Evolutionary conservation across 2,113 vertebrate genomes (phyloP).

Genomic region (Asarcornis scutulata): DNA sequence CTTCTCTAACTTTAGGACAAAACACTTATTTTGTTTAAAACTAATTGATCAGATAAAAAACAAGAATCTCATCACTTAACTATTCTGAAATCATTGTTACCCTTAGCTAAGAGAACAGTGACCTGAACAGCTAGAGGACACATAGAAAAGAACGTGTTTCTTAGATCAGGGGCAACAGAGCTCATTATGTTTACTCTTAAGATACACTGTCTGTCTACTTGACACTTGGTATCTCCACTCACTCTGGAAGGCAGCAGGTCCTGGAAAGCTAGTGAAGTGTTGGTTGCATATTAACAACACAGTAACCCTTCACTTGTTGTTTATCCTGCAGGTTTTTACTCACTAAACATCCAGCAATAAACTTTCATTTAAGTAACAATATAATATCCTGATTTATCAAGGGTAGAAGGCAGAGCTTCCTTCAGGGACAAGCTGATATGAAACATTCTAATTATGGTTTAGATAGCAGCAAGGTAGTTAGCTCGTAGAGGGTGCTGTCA

Average conservation of each 20-base stretch:
- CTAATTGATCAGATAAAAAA: background rate
- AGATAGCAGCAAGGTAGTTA: background rate
- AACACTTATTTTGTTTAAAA: background rate
- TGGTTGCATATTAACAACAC: background rate
- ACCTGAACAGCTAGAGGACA: background rate
- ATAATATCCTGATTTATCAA: background rate
- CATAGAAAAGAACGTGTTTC: background rate
- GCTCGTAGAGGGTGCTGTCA: background rate
- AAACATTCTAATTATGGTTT: background rate
- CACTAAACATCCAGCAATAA: background rate
- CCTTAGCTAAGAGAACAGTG: background rate
- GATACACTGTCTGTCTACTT: background rate
- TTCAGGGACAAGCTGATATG: background rate
- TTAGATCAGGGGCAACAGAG: background rate
- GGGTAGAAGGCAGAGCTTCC: background rate
- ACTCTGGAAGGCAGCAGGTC: background rate
- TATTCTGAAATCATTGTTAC: background rate
- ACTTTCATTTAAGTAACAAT: background rate
- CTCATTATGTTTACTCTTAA: background rate
- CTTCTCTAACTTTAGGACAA: background rate
- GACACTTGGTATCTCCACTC: background rate
- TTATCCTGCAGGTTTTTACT: background rate
- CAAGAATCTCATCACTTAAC: background rate
- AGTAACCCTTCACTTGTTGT: background rate
- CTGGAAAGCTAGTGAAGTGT: background rate